Conservation (phyloP, 1,140 invertebrate species). For the Drosophila sp. region DNA sequence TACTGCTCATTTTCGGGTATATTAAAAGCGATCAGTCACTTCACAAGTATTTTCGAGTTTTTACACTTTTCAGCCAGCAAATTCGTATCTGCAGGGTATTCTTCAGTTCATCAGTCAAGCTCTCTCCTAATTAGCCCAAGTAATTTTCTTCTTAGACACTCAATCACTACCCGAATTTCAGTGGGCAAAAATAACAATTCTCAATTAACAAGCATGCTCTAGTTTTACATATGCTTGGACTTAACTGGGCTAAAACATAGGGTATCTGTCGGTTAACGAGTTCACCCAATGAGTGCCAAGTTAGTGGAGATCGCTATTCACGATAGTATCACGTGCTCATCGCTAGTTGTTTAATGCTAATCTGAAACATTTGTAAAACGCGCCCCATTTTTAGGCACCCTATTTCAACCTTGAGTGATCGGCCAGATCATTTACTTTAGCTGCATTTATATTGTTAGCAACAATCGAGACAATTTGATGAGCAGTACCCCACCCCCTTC, state of each 20-base stretch:
- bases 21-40: too few species aligned
- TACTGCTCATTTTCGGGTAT: too few species aligned
- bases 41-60: neutral
- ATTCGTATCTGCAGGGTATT: neutral
- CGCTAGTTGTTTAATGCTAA: slow-evolving; percentile 9
- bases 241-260: too few species aligned
- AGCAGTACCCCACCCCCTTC: neutral
- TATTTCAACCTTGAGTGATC: slow-evolving; percentile 29
- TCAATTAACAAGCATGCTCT: neutral
- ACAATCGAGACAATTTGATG: slow-evolving; percentile 30
- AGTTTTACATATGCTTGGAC: neutral
- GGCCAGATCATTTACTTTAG: slow-evolving; percentile 7
- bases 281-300: too few species aligned
- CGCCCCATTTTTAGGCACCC: slow-evolving; percentile 19
- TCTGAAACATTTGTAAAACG: slow-evolving; percentile 8
- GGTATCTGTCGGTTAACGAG: neutral
- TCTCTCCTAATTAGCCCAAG: too few species aligned
- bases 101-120: neutral
- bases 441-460: slow-evolving; percentile 28
- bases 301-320: neutral
- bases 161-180: too few species aligned
- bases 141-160: too few species aligned
- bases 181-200: too few species aligned
- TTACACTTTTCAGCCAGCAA: neutral
- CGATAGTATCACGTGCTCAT: slow-evolving; percentile 21